Evolutionary conservation across 2,797 vertebrate species (phyloP).

Genomic region (Petrocephalus sullivani): DNA sequence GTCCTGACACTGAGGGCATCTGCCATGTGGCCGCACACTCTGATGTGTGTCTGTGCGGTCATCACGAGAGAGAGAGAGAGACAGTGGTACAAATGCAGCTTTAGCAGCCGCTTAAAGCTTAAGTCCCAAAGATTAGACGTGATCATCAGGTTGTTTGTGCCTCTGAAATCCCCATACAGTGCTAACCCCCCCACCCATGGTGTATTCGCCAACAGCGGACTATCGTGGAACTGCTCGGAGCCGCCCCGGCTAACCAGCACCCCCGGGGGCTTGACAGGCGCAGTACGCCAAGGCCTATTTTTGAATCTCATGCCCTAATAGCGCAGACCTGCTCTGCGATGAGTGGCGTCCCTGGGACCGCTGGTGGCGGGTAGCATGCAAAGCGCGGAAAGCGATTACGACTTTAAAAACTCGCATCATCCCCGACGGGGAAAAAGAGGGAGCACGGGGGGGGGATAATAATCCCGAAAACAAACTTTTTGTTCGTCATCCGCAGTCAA

Average conservation of each 20-base stretch:
- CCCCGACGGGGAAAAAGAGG: conserved; percentile 26
- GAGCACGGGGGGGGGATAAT: conserved; percentile 43
- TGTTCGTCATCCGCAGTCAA: conserved; percentile 37
- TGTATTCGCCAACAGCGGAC: not conserved
- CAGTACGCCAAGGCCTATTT: not conserved
- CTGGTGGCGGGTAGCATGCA: not conserved
- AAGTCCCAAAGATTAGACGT: conserved; percentile 30
- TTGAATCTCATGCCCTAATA: conserved; percentile 18
- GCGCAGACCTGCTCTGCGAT: not conserved
- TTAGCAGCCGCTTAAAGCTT: conserved; percentile 28
- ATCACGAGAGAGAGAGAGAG: not conserved
- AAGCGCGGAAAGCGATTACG: conserved; percentile 14
- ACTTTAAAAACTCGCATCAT: conserved; percentile 13
- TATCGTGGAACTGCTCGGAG: not conserved
- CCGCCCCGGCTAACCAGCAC: not conserved
- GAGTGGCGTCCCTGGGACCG: not conserved
- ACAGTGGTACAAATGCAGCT: conserved; percentile 29
- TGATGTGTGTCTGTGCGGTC: conserved; percentile 28
- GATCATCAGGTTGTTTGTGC: conserved; percentile 24
- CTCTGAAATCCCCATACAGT: conserved; percentile 28
- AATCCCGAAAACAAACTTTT: conserved; percentile 24
- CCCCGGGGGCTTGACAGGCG: not conserved
- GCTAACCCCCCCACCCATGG: not conserved
- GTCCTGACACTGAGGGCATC: not conserved
- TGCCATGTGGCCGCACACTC: not conserved